phyloP scores from a whole-genome alignment of 2,888 invertebrate genomes.

The Stenodema calcarata region DNA sequence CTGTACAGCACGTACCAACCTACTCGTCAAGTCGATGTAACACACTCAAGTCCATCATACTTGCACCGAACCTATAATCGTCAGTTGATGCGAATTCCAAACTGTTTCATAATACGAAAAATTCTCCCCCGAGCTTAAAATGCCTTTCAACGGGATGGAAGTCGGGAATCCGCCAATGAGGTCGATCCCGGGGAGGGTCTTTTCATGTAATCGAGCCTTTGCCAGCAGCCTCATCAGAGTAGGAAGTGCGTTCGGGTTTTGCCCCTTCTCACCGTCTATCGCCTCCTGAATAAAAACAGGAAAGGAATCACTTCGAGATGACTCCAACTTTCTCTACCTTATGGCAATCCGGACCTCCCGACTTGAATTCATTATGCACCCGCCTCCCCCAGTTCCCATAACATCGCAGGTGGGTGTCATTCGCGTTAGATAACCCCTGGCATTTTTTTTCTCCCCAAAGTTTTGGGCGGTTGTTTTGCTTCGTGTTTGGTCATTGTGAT shows the following conservation, averaged over 20 bases:
- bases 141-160: background rate
- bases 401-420: background rate
- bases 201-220: background rate
- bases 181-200: background rate
- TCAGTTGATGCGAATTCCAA: background rate
- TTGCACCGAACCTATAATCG: too few relatives aligned
- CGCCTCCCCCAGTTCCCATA: background rate
- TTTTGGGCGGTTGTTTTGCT: background rate
- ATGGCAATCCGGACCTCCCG: background rate
- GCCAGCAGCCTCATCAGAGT: background rate
- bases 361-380: constrained; percentile 3
- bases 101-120: background rate
- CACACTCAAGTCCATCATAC: too few relatives aligned
- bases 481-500: background rate
- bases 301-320: background rate
- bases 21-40: too few relatives aligned
- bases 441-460: background rate
- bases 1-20: too few relatives aligned
- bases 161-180: background rate
- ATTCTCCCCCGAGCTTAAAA: background rate
- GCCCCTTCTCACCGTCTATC: background rate
- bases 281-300: background rate
- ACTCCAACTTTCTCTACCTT: background rate
- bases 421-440: background rate
- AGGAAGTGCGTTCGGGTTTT: background rate